A percentile compares a stretch with the other conserved stretches of the same genome.
phyloP scores from a whole-genome alignment of 2,888 invertebrate species.

The Ommatoiulus sabulosus region DNA sequence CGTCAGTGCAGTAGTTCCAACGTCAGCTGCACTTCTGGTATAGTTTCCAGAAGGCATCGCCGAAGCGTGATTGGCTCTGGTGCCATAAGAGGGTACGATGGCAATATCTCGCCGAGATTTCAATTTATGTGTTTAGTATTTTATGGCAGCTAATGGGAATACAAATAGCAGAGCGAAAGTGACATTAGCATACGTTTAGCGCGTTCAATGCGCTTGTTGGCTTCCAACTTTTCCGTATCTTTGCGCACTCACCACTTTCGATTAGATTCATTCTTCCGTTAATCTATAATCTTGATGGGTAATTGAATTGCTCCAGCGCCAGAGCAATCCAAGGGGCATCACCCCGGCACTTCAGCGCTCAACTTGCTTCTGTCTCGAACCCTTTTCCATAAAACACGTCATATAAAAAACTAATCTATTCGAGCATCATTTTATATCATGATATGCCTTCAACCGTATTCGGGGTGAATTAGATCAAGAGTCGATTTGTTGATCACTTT shows the following conservation, averaged over 20 bases:
- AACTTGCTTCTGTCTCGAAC: background rate
- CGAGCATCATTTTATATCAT: conserved; percentile 21
- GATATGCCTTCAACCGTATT: conserved; percentile 14
- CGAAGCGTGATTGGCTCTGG: background rate
- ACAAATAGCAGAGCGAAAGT: conserved; percentile 10
- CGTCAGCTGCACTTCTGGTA: conserved; percentile 15
- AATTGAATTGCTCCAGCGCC: conserved; percentile 16
- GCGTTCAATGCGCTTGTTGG: background rate
- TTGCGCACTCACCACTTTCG: conserved; percentile 9
- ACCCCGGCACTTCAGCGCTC: background rate
- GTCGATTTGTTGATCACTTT: conserved; percentile 35
- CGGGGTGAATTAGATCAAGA: background rate
- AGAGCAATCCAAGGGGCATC: conserved; percentile 29
- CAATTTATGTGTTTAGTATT: conserved; percentile 43
- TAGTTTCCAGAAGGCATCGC: background rate
- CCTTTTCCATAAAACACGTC: conserved; percentile 42
- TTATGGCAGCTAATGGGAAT: conserved; percentile 36
- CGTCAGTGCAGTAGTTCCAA: background rate
- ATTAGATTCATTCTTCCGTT: conserved; percentile 43
- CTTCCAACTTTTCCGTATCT: background rate
- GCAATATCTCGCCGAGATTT: background rate
- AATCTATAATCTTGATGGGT: conserved; percentile 36
- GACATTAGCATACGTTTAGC: conserved; percentile 15
- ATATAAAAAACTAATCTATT: conserved; percentile 40
- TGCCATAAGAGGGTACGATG: background rate